These are phyloP conservation scores for Takifugu ocellatus DNA, from an alignment of 2,797 vertebrate genomes.

Conservation along the genomic window DNA sequence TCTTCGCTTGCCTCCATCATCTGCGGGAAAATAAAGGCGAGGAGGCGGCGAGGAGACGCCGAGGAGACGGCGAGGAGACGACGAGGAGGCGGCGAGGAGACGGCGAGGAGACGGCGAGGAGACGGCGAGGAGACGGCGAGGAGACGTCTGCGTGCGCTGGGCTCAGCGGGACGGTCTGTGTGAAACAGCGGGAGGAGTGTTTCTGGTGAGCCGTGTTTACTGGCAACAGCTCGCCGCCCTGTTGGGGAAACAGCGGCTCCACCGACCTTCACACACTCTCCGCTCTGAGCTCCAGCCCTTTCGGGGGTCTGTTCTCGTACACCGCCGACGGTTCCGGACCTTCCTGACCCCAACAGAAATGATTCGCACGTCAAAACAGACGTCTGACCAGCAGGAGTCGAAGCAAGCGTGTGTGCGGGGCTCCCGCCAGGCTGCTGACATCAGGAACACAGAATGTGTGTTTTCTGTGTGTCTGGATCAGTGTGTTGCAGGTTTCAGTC, in stretches of 20 bases:
- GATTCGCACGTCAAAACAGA: no score
- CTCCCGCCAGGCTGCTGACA: no score
- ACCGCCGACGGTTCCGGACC: no score
- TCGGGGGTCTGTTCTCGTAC: no score
- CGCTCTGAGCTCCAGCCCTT: background rate
- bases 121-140: no score
- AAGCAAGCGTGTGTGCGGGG: no score
- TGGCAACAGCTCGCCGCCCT: conserved; percentile 41
- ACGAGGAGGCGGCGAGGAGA: background rate
- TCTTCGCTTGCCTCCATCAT: conserved; percentile 33
- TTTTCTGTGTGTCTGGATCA: no score
- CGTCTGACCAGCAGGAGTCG: no score
- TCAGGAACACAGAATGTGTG: no score
- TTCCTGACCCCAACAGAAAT: no score
- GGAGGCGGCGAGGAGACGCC: background rate
- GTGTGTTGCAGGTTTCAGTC: no score
- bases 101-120: no score
- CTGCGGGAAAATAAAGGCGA: conserved; percentile 3
- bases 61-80: background rate
- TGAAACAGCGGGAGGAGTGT: background rate
- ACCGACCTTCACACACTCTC: background rate
- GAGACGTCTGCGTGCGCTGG: background rate
- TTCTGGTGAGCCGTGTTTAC: conserved; percentile 57
- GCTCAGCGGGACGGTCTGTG: background rate
- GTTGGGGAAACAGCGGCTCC: background rate